Evolutionary conservation across 2,113 vertebrate genomes (phyloP), one percentile per base, ranked within the genome.

Genomic region (Empidonax alnorum): DNA sequence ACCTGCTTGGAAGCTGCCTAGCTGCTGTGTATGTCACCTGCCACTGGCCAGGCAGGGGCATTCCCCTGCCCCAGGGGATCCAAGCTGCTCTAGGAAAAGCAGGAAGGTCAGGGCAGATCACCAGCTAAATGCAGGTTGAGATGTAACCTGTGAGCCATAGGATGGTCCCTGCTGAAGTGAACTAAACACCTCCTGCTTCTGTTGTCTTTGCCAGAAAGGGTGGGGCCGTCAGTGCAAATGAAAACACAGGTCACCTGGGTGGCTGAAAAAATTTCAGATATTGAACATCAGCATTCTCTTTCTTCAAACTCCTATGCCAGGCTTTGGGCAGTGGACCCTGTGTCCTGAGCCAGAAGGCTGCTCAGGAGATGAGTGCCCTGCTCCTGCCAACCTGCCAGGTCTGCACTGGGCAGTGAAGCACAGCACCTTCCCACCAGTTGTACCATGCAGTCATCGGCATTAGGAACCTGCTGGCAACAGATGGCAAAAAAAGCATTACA

Each of bases 391-490:
- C 39, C 74, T 19, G 31, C 27, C 50, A 14, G 49, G 18, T 44
- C 69, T 19, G 56, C 7, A 4, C 47, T 7, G 8, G 69, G 65
- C 1, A 4, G 10, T 10, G 71, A 46, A 50, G 37, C 46, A 13
- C 4, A 1, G 47, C n/a, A 17, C n/a, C 8, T 31, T 68, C 35
- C 42, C 21, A 33, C 13, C 2, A 6, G 17, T 1, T 35, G 20
- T 46, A 12, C 69, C 52, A 7, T 2, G 4, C 5, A 11, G 78
- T 47, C 66, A 58, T n/a, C 0, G 1, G 47, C 71, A 15, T 19
- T 30, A n/a, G 55, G 72, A 73, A 44, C 33, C 75, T 39, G 63
- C 83, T 66, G 55, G 59, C 27, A 25, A 46, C 1, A 53, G 71
- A 25, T 1, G 41, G 33, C 76, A 84, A 55, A 21, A 28, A 65